Evolutionary conservation across 2,797 vertebrate genomes (phyloP).

Genomic region (Florisuga fusca): DNA sequence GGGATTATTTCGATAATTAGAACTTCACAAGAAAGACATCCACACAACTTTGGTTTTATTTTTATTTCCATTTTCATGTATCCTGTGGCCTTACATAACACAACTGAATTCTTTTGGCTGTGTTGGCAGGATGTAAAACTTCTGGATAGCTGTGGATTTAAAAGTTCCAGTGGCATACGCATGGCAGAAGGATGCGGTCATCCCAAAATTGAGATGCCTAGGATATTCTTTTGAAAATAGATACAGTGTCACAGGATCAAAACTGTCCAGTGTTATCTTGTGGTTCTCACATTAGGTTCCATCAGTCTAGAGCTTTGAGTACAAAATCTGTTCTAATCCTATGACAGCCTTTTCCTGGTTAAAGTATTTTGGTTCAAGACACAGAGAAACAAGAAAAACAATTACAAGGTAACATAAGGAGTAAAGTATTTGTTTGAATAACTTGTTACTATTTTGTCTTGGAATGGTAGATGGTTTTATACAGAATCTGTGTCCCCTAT

Average conservation of each 20-base stretch:
- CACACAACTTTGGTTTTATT: not conserved
- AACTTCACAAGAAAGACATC: not conserved
- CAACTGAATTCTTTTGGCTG: not conserved
- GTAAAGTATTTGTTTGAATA: not conserved
- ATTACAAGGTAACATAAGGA: not conserved
- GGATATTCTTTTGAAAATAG: not conserved
- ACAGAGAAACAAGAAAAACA: not conserved
- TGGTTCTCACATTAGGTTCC: not conserved
- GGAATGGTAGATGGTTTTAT: not conserved
- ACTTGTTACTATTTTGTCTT: not conserved
- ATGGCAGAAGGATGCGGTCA: not conserved
- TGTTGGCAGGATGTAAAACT: not conserved
- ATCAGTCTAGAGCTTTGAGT: not conserved
- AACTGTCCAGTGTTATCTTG: not conserved
- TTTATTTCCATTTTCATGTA: not conserved
- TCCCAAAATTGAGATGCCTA: not conserved
- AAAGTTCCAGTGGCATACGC: not conserved
- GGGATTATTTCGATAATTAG: not conserved
- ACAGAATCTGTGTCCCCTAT: accelerated
- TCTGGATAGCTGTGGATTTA: not conserved
- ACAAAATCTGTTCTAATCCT: not conserved
- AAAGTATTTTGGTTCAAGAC: not conserved
- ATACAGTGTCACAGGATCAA: not conserved
- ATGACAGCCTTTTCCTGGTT: not conserved
- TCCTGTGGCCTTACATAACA: not conserved